phyloP scores from a whole-genome alignment of 2,797 vertebrate species.

The Toxotes lorentzi region DNA sequence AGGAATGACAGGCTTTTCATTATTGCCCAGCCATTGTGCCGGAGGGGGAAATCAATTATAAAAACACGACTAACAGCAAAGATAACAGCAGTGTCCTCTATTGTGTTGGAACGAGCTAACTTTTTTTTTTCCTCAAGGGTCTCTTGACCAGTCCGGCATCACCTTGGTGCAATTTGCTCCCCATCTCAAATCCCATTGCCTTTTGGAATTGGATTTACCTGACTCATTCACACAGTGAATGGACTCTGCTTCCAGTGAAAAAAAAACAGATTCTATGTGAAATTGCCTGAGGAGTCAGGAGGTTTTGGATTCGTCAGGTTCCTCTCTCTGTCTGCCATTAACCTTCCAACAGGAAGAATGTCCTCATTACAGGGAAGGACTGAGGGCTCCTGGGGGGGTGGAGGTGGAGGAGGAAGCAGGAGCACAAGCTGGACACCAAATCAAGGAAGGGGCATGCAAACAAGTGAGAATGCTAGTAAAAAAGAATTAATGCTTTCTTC shows the following conservation, averaged over 20 bases:
- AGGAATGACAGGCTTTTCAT: slow-evolving; percentile 86
- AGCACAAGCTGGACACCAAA: slow-evolving; percentile 37
- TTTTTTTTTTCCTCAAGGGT: slow-evolving; percentile 80
- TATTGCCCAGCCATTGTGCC: slow-evolving; percentile 84
- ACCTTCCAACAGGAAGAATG: slow-evolving; percentile 84
- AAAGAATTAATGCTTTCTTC: neutral
- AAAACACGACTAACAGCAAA: slow-evolving; percentile 87
- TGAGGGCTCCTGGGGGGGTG: slow-evolving; percentile 23
- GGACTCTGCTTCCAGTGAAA: slow-evolving; percentile 76
- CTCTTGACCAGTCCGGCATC: slow-evolving; percentile 85
- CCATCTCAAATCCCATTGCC: slow-evolving; percentile 88
- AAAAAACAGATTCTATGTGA: slow-evolving; percentile 80
- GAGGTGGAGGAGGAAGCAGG: slow-evolving; percentile 4
- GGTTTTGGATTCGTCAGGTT: slow-evolving; percentile 77
- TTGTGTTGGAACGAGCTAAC: slow-evolving; percentile 76
- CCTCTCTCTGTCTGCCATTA: slow-evolving; percentile 81
- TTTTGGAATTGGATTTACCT: slow-evolving; percentile 90
- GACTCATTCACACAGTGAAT: slow-evolving; percentile 87
- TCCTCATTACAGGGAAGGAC: slow-evolving; percentile 80
- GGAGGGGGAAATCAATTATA: slow-evolving; percentile 87
- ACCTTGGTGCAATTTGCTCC: slow-evolving; percentile 87
- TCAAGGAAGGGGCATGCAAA: slow-evolving; percentile 43
- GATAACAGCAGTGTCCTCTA: slow-evolving; percentile 85
- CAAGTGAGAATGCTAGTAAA: slow-evolving; percentile 17
- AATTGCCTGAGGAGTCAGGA: slow-evolving; percentile 83